Evolutionary conservation across 2,113 vertebrate genomes (phyloP), one percentile per base, ranked within the genome.

Genomic region (Aspiorhynchus laticeps): DNA sequence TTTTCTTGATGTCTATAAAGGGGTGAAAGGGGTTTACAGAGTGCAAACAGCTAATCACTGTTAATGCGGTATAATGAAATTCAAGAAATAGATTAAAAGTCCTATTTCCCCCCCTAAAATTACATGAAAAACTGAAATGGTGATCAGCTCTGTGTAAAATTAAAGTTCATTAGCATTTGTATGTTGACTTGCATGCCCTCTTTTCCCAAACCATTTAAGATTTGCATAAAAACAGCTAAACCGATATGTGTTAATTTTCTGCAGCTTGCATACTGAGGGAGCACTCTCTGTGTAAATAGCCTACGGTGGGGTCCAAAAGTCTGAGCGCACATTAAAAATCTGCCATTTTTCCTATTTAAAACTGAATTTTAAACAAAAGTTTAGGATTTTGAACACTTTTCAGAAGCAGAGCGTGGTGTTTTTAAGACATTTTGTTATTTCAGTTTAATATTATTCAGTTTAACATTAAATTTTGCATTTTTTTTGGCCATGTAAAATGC

Each of bases 141-240:
- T 51, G 80, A 69, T 83, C 26, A 71, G 43, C 41, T 71, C 65
- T 53, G 4, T 36, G 26, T 51, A n/a, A 26, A 67, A 69, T 48
- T 3, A 17, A 33, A 24, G 26, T 69, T 71, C 26, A 71, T 71
- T 65, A 53, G 28, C 28, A 71, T 83, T 71, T 17, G 3, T 7
- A 71, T 69, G 43, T 82, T 82, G 11, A 82, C 59, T 67, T 83
- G 26, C 81, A 71, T 83, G n/a, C 38, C 41, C 19, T 71, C 46
- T 71, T 83, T 46, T 28, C 26, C 65, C 43, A 71, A 71, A 71
- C 41, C 41, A 51, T 83, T 83, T 83, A 83, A 51, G 31, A 73
- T 86, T 81, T 51, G 21, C 65, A 73, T 14, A 61, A 86, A 73
- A 67, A 65, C 61, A 48, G 36, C 26, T 63, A 51, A 24, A 36